Conservation (phyloP, 2,797 vertebrate genomes). For the Helarctos malayanus region DNA sequence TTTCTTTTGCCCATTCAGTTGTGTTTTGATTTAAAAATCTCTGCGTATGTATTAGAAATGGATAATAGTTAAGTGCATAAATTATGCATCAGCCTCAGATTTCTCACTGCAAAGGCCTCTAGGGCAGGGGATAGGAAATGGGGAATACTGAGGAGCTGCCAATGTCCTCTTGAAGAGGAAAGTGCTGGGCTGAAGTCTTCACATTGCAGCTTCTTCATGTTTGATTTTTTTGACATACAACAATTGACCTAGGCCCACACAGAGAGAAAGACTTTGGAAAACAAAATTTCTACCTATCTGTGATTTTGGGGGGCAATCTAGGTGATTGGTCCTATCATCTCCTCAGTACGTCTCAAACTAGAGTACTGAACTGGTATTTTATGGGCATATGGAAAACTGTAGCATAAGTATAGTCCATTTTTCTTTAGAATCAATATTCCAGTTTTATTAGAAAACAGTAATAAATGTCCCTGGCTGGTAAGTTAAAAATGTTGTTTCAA, state of each 20-base stretch:
- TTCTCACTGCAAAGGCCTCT: background rate
- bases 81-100: background rate
- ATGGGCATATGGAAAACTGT: background rate
- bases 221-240: slow-evolving; percentile 55
- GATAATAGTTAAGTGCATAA: background rate
- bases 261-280: background rate
- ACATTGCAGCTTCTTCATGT: background rate
- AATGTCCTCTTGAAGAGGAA: background rate
- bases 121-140: background rate
- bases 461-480: background rate
- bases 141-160: background rate
- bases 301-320: background rate
- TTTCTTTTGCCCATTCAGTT: background rate
- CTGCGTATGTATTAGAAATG: background rate
- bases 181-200: background rate
- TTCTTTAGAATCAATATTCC: slow-evolving; percentile 50
- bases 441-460: slow-evolving; percentile 50
- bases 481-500: slow-evolving; percentile 16
- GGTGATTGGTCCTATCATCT: background rate
- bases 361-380: background rate
- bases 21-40: slow-evolving; percentile 44
- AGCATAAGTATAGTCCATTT: background rate
- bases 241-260: background rate
- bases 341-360: background rate
- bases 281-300: slow-evolving; percentile 21